Evolutionary conservation across 1,140 invertebrate genomes (phyloP).

Genomic region (Chlorops oryzae): DNA sequence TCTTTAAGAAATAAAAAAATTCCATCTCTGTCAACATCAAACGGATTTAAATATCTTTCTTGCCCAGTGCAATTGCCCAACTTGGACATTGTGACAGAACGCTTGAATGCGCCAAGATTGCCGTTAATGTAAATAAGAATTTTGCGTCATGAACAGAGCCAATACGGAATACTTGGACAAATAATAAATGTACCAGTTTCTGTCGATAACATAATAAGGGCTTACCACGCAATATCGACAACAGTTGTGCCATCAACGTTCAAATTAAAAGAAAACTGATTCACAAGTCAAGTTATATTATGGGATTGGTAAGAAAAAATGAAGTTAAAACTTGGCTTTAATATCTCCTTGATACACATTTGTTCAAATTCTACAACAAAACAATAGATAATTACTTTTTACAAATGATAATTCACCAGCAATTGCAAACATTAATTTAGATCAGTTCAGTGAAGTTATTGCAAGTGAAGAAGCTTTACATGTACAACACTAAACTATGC

Average conservation of each 20-base stretch:
- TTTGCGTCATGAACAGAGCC: slow-evolving; percentile 28
- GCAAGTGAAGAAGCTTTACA: slow-evolving; percentile 23
- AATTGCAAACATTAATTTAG: background rate
- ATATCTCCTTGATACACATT: background rate
- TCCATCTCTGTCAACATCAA: too few relatives aligned
- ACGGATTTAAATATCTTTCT: too few relatives aligned
- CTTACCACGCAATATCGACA: slow-evolving; percentile 26
- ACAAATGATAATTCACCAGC: background rate
- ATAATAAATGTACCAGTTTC: slow-evolving; percentile 31
- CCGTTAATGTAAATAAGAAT: slow-evolving; percentile 41
- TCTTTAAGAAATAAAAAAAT: too few relatives aligned
- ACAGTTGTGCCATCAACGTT: slow-evolving; percentile 27
- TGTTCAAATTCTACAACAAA: background rate
- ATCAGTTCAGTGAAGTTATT: slow-evolving; percentile 26
- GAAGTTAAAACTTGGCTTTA: background rate
- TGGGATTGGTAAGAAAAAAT: slow-evolving; percentile 2
- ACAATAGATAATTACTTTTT: background rate
- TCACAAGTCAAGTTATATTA: slow-evolving; percentile 14
- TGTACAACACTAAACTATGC: slow-evolving; percentile 35
- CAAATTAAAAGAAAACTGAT: slow-evolving; percentile 30
- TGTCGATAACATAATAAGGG: slow-evolving; percentile 28
- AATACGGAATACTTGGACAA: slow-evolving; percentile 30
- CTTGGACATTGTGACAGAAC: too few relatives aligned
- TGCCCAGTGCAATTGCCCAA: too few relatives aligned
- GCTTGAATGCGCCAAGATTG: too few relatives aligned